Evolutionary conservation across 2,888 invertebrate genomes (phyloP).

Genomic region (Liposcelis brunnea): DNA sequence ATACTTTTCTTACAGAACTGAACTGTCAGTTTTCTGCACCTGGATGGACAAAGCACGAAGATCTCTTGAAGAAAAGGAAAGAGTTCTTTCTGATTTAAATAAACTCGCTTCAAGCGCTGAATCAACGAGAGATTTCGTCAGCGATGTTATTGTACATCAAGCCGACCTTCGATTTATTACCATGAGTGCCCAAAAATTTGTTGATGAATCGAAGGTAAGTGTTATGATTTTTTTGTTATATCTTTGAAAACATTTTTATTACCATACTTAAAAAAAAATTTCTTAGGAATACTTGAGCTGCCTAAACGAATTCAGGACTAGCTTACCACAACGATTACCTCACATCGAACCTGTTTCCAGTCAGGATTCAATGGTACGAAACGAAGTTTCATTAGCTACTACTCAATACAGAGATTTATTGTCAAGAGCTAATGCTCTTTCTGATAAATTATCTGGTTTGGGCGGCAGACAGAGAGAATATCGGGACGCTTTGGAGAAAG

Average conservation of each 20-base stretch:
- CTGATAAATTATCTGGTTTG: slow-evolving; percentile 66
- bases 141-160: slow-evolving; percentile 88
- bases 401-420: slow-evolving; percentile 67
- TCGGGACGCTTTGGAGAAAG: slow-evolving; percentile 67
- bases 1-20: slow-evolving; percentile 50
- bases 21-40: slow-evolving; percentile 59
- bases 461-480: slow-evolving; percentile 60
- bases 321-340: slow-evolving; percentile 62
- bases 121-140: slow-evolving; percentile 72
- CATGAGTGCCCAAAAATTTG: slow-evolving; percentile 90
- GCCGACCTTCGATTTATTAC: slow-evolving; percentile 90
- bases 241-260: neutral
- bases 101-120: slow-evolving; percentile 53
- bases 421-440: slow-evolving; percentile 62
- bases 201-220: slow-evolving; percentile 77
- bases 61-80: slow-evolving; percentile 68
- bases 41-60: slow-evolving; percentile 74
- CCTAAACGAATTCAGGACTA: slow-evolving; percentile 74
- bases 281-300: slow-evolving; percentile 57
- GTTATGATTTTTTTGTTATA: slow-evolving; percentile 10
- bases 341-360: slow-evolving; percentile 54
- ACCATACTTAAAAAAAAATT: no score
- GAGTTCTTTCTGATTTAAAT: slow-evolving; percentile 58
- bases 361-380: slow-evolving; percentile 56
- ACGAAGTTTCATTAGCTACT: slow-evolving; percentile 59